Percentiles rank a stretch among this genome's conserved stretches.
Conservation (phyloP, 2,113 vertebrate species). For the Sturnus vulgaris region DNA sequence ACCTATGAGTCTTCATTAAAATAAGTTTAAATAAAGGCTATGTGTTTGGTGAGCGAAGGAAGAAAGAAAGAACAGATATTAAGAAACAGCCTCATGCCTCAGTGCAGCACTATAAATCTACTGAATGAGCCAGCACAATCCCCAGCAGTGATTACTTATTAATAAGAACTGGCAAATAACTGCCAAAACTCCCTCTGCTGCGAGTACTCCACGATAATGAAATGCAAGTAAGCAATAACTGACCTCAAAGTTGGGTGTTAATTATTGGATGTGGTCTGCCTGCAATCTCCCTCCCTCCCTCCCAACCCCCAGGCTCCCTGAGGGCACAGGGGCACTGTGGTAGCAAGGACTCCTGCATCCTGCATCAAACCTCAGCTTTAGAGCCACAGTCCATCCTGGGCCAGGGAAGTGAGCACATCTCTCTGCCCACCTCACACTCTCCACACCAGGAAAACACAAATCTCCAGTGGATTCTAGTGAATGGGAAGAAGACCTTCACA, state of each 20-base stretch:
- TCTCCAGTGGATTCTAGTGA: not conserved
- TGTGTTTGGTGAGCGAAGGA: slow-evolving; percentile 23
- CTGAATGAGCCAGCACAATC: slow-evolving; percentile 61
- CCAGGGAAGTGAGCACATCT: accelerated
- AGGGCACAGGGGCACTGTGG: not conserved
- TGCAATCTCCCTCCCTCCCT: not conserved
- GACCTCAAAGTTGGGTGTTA: slow-evolving; percentile 61
- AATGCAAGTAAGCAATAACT: slow-evolving; percentile 63
- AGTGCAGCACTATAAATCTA: slow-evolving; percentile 68
- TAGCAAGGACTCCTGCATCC: not conserved
- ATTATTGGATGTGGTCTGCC: slow-evolving; percentile 34
- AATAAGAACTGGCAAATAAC: slow-evolving; percentile 62
- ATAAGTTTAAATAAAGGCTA: slow-evolving; percentile 51
- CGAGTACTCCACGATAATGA: slow-evolving; percentile 54
- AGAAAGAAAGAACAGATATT: slow-evolving; percentile 48
- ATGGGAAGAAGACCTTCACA: not conserved
- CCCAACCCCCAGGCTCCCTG: not conserved
- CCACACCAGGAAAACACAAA: not conserved
- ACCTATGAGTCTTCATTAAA: slow-evolving; percentile 58
- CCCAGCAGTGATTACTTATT: slow-evolving; percentile 68
- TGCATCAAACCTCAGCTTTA: not conserved
- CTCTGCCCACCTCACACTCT: not conserved
- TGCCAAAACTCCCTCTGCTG: slow-evolving; percentile 57
- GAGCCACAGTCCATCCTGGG: accelerated
- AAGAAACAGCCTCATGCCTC: slow-evolving; percentile 54